phyloP scores from a whole-genome alignment of 1,140 invertebrate genomes.

The Triops cancriformis region DNA sequence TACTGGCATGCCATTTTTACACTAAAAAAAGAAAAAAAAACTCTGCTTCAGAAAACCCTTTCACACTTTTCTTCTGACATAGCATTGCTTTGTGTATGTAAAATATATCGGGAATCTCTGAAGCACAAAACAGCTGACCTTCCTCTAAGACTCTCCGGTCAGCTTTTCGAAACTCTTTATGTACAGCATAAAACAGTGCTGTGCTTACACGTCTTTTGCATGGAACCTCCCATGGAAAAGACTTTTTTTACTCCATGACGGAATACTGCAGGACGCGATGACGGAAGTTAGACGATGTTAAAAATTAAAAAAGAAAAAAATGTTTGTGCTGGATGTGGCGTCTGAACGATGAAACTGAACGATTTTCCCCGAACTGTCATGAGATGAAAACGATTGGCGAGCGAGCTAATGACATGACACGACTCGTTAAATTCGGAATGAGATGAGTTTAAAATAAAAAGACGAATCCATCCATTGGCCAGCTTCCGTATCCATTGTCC shows the following conservation, averaged over 20 bases:
- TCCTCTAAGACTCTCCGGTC: neutral
- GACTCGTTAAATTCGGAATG: neutral
- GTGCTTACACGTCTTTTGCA: neutral
- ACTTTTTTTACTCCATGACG: neutral
- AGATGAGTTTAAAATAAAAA: neutral
- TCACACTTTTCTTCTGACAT: neutral
- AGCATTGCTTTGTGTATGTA: conserved; percentile 7
- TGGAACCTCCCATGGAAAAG: neutral
- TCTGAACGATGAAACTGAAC: neutral
- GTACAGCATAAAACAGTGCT: neutral
- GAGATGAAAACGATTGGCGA: no score
- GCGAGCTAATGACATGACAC: neutral
- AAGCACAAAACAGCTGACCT: neutral
- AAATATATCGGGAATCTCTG: conserved; percentile 10
- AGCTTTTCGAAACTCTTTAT: neutral
- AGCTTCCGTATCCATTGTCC: neutral
- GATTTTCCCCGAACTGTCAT: neutral
- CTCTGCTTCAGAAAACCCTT: neutral
- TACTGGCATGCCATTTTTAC: neutral
- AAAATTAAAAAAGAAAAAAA: neutral
- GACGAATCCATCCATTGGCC: neutral
- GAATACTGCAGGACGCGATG: neutral
- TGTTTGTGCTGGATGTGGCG: neutral
- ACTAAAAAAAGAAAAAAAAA: neutral
- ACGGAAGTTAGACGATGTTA: neutral